These are phyloP conservation scores for Orientallactaga bullata DNA, from an alignment of 2,113 vertebrate species.

Conservation along the genomic window DNA sequence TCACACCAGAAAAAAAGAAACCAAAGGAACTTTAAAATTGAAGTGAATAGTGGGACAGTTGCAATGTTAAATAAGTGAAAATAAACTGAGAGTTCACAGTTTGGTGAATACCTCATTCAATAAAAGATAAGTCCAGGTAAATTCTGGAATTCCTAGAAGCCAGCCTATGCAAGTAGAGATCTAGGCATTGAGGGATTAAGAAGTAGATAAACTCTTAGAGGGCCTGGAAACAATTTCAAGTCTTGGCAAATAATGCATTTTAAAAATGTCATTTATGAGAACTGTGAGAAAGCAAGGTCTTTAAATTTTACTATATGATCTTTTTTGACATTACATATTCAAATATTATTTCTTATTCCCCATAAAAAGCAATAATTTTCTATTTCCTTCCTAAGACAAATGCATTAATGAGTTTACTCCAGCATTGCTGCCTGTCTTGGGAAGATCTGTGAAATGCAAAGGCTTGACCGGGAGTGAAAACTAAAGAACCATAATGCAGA, in stretches of 20 bases:
- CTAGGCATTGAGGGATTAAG: neutral
- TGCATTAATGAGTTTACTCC: neutral
- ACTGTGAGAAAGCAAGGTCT: conserved; percentile 10
- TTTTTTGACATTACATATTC: conserved; percentile 53
- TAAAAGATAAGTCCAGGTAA: neutral
- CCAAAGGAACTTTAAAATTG: conserved; percentile 62
- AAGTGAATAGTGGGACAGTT: conserved; percentile 17
- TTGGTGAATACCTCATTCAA: neutral
- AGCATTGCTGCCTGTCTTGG: neutral
- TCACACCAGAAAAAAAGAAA: conserved; percentile 27
- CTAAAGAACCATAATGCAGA: neutral
- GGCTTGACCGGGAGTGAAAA: neutral
- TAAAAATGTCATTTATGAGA: neutral
- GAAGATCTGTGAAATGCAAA: neutral
- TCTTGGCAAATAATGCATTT: conserved; percentile 18
- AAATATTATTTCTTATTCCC: neutral
- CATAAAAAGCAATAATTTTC: conserved; percentile 31
- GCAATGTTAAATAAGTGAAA: conserved; percentile 51
- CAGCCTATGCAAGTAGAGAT: neutral
- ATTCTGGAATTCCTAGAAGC: neutral
- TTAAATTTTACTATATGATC: conserved; percentile 40
- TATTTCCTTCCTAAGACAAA: conserved; percentile 48
- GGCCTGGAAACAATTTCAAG: conserved; percentile 7
- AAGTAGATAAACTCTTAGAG: neutral
- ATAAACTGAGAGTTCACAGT: conserved; percentile 10